A percentile compares a stretch with the other conserved stretches of the same genome.
Evolutionary conservation across 2,888 invertebrate genomes (phyloP).

Genomic region (Leucozona laternaria): DNA sequence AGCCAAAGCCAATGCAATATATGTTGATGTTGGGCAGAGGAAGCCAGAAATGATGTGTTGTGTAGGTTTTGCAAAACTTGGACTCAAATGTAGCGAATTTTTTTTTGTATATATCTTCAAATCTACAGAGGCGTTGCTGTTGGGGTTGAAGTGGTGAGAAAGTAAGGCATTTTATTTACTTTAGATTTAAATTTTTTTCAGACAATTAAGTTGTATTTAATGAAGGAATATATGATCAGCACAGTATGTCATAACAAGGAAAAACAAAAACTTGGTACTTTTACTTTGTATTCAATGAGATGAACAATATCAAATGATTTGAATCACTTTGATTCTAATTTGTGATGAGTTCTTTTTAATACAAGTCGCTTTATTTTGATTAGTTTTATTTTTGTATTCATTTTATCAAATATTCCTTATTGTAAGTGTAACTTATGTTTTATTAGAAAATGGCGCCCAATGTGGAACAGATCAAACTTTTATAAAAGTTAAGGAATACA

Average conservation of each 20-base stretch:
- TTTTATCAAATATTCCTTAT: no score
- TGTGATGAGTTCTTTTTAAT: no score
- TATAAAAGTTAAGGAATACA: no score
- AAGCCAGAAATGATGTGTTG: not conserved
- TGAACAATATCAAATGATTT: no score
- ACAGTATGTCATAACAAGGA: not conserved
- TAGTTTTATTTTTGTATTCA: no score
- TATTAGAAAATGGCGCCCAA: no score
- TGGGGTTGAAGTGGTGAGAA: not conserved
- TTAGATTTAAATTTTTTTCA: not conserved
- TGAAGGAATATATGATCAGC: not conserved
- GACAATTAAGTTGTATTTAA: not conserved
- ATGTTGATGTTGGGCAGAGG: slow-evolving; percentile 4
- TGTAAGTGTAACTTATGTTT: no score
- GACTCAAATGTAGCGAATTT: not conserved
- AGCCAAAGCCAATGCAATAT: slow-evolving; percentile 19
- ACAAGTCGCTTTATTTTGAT: no score
- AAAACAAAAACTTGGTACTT: no score
- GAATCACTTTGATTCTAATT: no score
- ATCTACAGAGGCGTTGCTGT: not conserved
- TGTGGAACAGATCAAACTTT: no score
- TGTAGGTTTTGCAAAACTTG: slow-evolving; percentile 24
- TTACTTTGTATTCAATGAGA: no score
- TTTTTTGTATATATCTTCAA: not conserved
- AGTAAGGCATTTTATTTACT: not conserved